phyloP scores from a whole-genome alignment of 2,888 invertebrate genomes.

The Pseudococcus longispinus region DNA sequence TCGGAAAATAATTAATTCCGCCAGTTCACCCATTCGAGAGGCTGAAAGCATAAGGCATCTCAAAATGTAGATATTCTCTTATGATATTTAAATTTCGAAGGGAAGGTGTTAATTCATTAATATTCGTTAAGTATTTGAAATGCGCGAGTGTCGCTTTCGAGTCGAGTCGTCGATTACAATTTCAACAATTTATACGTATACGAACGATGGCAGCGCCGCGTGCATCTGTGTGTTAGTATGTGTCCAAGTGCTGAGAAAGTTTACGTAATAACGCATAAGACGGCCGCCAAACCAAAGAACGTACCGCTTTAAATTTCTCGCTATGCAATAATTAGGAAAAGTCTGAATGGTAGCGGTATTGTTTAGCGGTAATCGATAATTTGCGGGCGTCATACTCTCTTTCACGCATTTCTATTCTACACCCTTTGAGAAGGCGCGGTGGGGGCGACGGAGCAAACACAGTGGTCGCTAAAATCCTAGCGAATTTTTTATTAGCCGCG shows the following conservation, averaged over 20 bases:
- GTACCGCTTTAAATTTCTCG: conserved; percentile 51
- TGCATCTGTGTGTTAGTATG: not conserved
- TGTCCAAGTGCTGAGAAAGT: not conserved
- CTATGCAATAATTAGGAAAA: conserved; percentile 53
- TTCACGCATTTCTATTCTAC: conserved; percentile 50
- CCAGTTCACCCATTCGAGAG: not conserved
- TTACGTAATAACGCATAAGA: not conserved
- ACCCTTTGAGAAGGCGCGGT: not conserved
- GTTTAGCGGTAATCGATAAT: conserved; percentile 57
- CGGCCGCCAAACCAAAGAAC: conserved; percentile 17
- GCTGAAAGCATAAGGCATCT: not conserved
- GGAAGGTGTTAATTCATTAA: conserved; percentile 25
- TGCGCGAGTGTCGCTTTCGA: not conserved
- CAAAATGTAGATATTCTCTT: not conserved
- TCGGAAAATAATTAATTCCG: conserved; percentile 3
- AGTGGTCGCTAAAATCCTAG: conserved; percentile 48
- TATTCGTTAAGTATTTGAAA: not conserved
- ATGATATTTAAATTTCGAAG: not conserved
- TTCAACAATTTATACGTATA: conserved; percentile 3
- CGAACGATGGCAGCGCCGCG: not conserved
- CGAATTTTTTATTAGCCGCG: conserved; percentile 36
- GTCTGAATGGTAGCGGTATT: conserved; percentile 55
- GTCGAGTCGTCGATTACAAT: conserved; percentile 31
- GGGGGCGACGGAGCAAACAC: not conserved
- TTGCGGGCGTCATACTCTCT: conserved; percentile 56